These are phyloP conservation scores for Leiothrix lutea DNA, from an alignment of 2,113 vertebrate species.

Conservation along the genomic window DNA sequence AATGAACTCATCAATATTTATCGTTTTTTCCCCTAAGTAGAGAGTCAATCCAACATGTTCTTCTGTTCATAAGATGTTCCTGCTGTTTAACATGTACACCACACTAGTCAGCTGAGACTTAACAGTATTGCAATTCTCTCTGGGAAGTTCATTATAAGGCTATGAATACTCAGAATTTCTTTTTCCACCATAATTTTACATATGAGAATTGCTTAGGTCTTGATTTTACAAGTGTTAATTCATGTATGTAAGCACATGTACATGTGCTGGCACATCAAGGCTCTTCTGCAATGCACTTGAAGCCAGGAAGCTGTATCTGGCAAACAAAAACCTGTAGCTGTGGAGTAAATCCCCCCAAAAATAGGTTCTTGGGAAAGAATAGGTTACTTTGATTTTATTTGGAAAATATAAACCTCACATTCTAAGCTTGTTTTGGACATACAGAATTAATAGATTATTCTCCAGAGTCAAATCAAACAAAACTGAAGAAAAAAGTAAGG, in stretches of 20 bases:
- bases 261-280: fast-evolving
- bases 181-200: neutral
- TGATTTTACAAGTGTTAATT: neutral
- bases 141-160: neutral
- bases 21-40: neutral
- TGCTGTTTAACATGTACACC: neutral
- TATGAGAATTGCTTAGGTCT: neutral
- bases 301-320: neutral
- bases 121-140: neutral
- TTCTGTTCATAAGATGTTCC: neutral
- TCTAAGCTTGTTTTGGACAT: neutral
- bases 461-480: neutral
- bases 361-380: neutral
- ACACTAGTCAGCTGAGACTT: neutral
- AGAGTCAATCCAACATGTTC: neutral
- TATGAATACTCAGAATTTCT: neutral
- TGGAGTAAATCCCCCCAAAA: neutral
- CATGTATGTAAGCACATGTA: neutral
- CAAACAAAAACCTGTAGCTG: neutral
- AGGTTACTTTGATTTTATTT: neutral
- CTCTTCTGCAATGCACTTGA: neutral
- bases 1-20: neutral
- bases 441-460: neutral
- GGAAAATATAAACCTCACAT: neutral
- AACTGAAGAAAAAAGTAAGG: neutral